phyloP scores from a whole-genome alignment of 1,140 invertebrate species.

The Tetranychus urticae region DNA sequence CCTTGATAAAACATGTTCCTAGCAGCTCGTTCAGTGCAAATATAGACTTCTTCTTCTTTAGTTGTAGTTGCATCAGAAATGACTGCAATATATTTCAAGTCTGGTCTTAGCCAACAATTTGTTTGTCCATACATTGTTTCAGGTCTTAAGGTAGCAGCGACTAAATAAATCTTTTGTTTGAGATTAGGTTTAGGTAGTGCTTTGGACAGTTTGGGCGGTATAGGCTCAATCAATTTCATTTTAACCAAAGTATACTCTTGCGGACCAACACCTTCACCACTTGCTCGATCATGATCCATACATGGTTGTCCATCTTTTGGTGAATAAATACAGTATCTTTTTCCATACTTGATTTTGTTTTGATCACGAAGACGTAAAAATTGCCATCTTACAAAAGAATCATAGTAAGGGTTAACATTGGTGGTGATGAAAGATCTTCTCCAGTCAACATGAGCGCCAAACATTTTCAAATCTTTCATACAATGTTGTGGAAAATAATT shows the following conservation, averaged over 20 bases:
- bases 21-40: constrained; percentile 64
- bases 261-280: constrained; percentile 88
- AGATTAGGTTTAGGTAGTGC: constrained; percentile 15
- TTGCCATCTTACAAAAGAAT: constrained; percentile 95
- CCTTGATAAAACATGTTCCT: constrained; percentile 90
- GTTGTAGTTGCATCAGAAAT: constrained; percentile 23
- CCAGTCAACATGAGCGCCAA: constrained; percentile 92
- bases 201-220: constrained; percentile 36
- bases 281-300: constrained; percentile 94
- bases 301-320: constrained; percentile 92
- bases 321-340: constrained; percentile 89
- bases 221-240: constrained; percentile 52
- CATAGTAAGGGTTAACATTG: constrained; percentile 89
- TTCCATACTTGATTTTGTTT: constrained; percentile 86
- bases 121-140: constrained; percentile 99
- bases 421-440: constrained; percentile 90
- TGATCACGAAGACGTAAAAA: constrained; percentile 62
- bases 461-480: constrained; percentile 54
- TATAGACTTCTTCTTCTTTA: constrained; percentile 47
- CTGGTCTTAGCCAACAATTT: constrained; percentile 91
- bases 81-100: constrained; percentile 76
- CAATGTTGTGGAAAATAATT: constrained; percentile 83
- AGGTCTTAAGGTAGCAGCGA: constrained; percentile 88
- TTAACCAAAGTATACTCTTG: constrained; percentile 97
- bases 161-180: constrained; percentile 45